A percentile compares a stretch with the other conserved stretches of the same genome.
phyloP scores from a whole-genome alignment of 2,888 invertebrate genomes.

The Drosophila mimetica region DNA sequence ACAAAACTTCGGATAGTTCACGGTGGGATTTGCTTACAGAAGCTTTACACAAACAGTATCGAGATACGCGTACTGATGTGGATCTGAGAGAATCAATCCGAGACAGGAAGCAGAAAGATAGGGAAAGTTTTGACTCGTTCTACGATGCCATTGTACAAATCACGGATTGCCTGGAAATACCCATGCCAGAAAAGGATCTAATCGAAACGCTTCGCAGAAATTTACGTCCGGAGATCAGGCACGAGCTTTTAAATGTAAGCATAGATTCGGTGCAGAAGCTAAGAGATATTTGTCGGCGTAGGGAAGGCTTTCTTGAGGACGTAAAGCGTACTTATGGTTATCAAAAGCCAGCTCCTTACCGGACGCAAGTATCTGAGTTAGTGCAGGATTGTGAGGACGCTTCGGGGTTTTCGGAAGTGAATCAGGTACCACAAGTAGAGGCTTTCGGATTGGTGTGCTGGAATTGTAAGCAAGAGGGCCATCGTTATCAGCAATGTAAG shows the following conservation, averaged over 20 bases:
- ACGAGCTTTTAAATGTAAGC: not conserved
- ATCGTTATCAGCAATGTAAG: no score
- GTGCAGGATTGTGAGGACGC: no score
- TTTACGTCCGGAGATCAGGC: not conserved
- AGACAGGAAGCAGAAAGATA: not conserved
- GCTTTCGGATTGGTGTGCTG: no score
- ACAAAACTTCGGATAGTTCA: not conserved
- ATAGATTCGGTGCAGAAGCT: not conserved
- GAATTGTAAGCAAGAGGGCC: not conserved
- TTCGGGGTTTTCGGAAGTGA: no score
- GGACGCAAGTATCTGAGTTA: no score
- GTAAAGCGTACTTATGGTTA: not conserved
- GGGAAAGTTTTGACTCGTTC: not conserved
- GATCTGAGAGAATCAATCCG: not conserved
- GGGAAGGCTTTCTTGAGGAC: not conserved
- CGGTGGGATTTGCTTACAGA: not conserved
- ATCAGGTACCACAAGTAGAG: no score
- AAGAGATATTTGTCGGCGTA: not conserved
- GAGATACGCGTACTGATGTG: not conserved
- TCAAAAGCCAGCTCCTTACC: no score
- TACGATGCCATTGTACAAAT: not conserved
- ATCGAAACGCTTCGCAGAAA: not conserved
- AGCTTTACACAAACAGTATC: not conserved
- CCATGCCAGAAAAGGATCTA: conserved; percentile 1
- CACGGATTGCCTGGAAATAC: not conserved